Conservation (phyloP, 2,113 vertebrate genomes). For the Entelurus aequoreus region DNA sequence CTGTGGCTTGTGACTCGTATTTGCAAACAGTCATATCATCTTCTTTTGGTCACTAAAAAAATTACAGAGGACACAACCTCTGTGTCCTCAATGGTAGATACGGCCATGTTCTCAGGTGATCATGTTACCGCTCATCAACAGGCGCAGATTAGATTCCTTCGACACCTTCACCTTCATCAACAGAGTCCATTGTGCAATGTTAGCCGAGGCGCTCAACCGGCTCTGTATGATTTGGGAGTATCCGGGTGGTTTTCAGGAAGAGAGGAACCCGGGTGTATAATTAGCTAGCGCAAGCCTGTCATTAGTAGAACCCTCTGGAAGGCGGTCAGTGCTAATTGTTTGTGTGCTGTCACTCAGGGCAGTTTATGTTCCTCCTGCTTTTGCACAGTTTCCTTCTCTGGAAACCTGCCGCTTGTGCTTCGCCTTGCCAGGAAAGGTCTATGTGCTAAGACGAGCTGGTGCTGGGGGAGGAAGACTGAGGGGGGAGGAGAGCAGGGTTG, state of each 20-base stretch:
- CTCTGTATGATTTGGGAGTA: constrained; percentile 37
- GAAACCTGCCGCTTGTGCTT: constrained; percentile 47
- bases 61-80: too few species aligned
- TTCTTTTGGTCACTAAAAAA: too few species aligned
- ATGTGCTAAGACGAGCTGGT: constrained; percentile 47
- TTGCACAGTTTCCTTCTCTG: constrained; percentile 33
- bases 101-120: neutral
- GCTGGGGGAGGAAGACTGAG: constrained; percentile 28
- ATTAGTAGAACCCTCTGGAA: constrained; percentile 56
- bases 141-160: neutral
- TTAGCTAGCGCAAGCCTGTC: constrained; percentile 54
- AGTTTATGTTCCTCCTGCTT: constrained; percentile 37
- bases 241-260: constrained; percentile 40
- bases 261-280: constrained; percentile 57
- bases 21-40: too few species aligned
- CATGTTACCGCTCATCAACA: neutral
- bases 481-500: constrained; percentile 12
- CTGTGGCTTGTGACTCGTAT: too few species aligned
- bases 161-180: constrained; percentile 1
- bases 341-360: constrained; percentile 60
- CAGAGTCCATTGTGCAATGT: constrained; percentile 15
- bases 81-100: too few species aligned
- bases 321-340: constrained; percentile 62
- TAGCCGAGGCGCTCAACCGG: constrained; percentile 1
- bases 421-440: constrained; percentile 49